Conservation (phyloP, 1,140 invertebrate species). For the Drosophila suzukii region DNA sequence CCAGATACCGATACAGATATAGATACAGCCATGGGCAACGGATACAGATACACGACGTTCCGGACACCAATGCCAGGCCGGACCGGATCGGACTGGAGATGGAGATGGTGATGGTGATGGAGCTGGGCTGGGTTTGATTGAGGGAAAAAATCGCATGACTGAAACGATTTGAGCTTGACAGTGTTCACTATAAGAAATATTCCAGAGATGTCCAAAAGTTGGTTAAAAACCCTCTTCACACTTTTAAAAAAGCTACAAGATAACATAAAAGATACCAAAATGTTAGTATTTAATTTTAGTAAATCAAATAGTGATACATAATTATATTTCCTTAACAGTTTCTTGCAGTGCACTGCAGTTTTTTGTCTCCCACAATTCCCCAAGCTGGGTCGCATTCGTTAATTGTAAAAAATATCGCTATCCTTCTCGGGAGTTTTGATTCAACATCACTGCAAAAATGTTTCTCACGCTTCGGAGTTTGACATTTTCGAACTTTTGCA, state of each 20-base stretch:
- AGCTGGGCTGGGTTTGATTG: constrained; percentile 28
- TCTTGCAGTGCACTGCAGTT: constrained; percentile 37
- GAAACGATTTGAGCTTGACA: constrained; percentile 71
- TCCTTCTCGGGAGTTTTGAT: constrained; percentile 72
- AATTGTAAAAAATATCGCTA: constrained; percentile 78
- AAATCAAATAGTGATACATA: neutral
- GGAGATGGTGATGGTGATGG: constrained; percentile 6
- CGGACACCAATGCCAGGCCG: constrained; percentile 48
- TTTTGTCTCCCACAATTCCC: constrained; percentile 63
- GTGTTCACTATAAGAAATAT: constrained; percentile 30
- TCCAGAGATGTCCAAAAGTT: neutral
- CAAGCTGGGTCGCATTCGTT: constrained; percentile 58
- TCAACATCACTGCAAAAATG: constrained; percentile 74
- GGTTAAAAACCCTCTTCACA: no score
- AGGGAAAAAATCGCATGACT: constrained; percentile 70
- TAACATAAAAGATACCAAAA: neutral
- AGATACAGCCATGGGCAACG: constrained; percentile 31
- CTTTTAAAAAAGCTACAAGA: neutral
- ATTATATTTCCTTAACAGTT: neutral
- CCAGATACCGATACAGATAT: constrained; percentile 39
- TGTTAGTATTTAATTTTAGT: no score
- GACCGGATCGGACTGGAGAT: constrained; percentile 39
- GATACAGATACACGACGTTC: constrained; percentile 74
- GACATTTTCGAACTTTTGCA: constrained; percentile 84
- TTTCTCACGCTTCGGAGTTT: constrained; percentile 84